These are phyloP conservation scores for Dryoscopus gambensis DNA, from an alignment of 2,113 vertebrate genomes.

Conservation along the genomic window DNA sequence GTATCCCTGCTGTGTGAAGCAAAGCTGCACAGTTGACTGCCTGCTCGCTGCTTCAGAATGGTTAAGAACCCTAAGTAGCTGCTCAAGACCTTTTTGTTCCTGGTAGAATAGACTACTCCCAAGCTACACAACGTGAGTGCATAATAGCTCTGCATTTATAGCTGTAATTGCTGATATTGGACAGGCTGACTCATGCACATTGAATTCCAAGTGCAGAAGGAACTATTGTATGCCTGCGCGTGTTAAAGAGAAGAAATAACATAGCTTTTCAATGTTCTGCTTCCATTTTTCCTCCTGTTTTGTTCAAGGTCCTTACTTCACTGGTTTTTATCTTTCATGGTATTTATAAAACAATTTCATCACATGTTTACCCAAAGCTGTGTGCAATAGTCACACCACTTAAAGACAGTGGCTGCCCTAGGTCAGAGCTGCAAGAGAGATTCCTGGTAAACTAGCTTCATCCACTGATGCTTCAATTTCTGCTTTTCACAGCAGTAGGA, in stretches of 20 bases:
- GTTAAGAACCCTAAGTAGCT: not conserved
- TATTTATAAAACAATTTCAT: not conserved
- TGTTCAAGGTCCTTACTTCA: not conserved
- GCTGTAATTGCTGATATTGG: not conserved
- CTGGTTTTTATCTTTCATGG: not conserved
- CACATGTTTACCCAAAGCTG: not conserved
- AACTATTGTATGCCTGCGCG: rapidly evolving
- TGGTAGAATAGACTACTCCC: not conserved
- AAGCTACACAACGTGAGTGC: not conserved
- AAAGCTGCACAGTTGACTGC: not conserved
- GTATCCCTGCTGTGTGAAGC: rapidly evolving
- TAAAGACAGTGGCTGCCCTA: not conserved
- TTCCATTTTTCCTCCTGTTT: not conserved
- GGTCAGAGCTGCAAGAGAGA: not conserved
- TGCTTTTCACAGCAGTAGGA: not conserved
- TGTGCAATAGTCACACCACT: not conserved
- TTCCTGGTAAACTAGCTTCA: not conserved
- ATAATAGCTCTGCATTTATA: conserved; percentile 13
- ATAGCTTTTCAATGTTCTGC: not conserved
- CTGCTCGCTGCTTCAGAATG: rapidly evolving
- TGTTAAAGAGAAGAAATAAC: not conserved
- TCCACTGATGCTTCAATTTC: not conserved
- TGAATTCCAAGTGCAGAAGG: not conserved
- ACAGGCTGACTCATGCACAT: not conserved
- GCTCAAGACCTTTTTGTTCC: not conserved